phyloP scores from a whole-genome alignment of 2,888 invertebrate species.

The Pristionchus exspectatus region DNA sequence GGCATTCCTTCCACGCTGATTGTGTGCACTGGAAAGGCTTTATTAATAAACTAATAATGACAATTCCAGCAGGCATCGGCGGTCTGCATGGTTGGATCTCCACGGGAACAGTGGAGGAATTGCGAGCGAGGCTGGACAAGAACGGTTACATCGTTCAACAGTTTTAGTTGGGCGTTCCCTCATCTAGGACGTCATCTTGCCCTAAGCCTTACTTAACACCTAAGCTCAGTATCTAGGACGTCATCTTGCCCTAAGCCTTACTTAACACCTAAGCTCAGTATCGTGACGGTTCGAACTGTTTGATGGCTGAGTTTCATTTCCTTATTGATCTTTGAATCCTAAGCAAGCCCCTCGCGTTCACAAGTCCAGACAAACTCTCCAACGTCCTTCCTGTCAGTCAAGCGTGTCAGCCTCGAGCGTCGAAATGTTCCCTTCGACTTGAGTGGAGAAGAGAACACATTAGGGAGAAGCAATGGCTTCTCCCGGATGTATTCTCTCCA shows the following conservation, averaged over 20 bases:
- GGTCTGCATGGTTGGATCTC: slow-evolving; percentile 61
- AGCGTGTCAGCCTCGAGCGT: neutral
- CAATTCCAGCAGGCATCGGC: slow-evolving; percentile 56
- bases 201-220: too few species aligned
- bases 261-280: too few species aligned
- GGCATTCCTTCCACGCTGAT: neutral
- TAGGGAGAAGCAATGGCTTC: neutral
- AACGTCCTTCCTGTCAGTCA: neutral
- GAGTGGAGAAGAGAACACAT: neutral
- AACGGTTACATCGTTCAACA: slow-evolving; percentile 73
- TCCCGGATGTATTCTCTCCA: neutral
- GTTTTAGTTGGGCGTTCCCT: neutral
- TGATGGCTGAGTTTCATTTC: neutral
- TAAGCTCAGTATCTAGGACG: too few species aligned
- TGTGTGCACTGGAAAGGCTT: neutral
- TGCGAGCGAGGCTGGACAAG: slow-evolving; percentile 73
- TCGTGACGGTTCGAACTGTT: too few species aligned
- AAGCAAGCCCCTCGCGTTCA: neutral
- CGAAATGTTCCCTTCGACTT: neutral
- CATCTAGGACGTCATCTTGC: neutral
- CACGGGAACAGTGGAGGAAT: slow-evolving; percentile 73
- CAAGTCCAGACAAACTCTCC: neutral
- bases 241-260: neutral
- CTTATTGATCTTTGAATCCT: neutral
- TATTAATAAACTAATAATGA: neutral